phyloP scores from a whole-genome alignment of 2,888 invertebrate genomes.

The Parnassius glacialis region DNA sequence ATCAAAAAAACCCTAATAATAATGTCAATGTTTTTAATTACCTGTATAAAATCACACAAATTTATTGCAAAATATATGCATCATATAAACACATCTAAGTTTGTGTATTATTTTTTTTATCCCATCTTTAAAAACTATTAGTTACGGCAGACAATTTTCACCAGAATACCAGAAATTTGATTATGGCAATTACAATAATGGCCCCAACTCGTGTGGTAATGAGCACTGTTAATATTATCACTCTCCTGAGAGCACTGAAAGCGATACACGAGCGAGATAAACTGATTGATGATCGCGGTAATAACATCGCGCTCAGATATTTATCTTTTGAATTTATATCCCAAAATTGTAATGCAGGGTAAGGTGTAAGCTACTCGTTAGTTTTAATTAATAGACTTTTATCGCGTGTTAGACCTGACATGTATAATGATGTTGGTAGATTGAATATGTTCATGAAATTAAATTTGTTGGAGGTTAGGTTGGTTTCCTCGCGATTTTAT shows the following conservation, averaged over 20 bases:
- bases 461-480: too few relatives aligned
- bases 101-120: too few relatives aligned
- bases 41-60: too few relatives aligned
- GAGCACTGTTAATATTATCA: constrained; percentile 32
- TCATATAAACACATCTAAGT: too few relatives aligned
- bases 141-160: constrained; percentile 21
- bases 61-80: too few relatives aligned
- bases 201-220: constrained; percentile 32
- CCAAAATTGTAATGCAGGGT: constrained; percentile 1
- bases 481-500: too few relatives aligned
- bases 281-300: constrained; percentile 31
- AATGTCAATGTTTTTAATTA: too few relatives aligned
- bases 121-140: neutral
- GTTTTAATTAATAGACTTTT: neutral
- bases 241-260: constrained; percentile 29
- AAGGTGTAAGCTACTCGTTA: neutral
- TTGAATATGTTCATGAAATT: too few relatives aligned
- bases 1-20: too few relatives aligned
- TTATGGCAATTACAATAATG: constrained; percentile 29
- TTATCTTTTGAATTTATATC: constrained; percentile 21
- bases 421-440: too few relatives aligned
- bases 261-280: constrained; percentile 27
- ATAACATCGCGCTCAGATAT: constrained; percentile 20
- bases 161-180: constrained; percentile 19
- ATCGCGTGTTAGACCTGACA: too few relatives aligned